phyloP scores from a whole-genome alignment of 2,113 vertebrate genomes.

The Gadus chalcogrammus region DNA sequence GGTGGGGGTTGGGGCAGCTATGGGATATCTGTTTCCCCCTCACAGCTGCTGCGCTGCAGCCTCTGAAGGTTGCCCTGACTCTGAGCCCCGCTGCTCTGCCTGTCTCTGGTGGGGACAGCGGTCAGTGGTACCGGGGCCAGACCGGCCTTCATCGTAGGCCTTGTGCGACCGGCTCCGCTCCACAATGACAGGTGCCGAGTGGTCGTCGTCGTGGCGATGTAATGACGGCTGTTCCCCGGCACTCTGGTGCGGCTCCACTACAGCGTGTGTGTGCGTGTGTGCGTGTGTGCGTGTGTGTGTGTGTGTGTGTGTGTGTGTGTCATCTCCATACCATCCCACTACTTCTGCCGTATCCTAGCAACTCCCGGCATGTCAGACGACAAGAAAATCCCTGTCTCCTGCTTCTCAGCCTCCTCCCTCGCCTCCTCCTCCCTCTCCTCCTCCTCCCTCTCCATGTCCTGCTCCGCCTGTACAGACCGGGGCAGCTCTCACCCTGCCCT shows the following conservation, averaged over 20 bases:
- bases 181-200: no score
- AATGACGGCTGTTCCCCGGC: no score
- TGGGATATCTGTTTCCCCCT: slow-evolving; percentile 34
- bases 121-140: no score
- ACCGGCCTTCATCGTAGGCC: no score
- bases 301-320: not conserved
- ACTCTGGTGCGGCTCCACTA: no score
- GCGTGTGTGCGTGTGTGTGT: no score
- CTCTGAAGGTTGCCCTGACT: not conserved
- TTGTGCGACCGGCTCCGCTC: no score
- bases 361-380: slow-evolving; percentile 62
- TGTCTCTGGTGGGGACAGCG: not conserved
- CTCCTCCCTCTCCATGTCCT: slow-evolving; percentile 47
- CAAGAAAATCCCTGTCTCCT: slow-evolving; percentile 41
- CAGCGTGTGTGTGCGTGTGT: no score
- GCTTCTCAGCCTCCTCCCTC: slow-evolving; percentile 52
- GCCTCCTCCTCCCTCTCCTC: slow-evolving; percentile 40
- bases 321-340: slow-evolving; percentile 51
- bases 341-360: slow-evolving; percentile 69
- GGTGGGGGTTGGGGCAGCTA: not conserved
- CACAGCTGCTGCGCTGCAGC: not conserved
- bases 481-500: no score
- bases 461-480: not conserved
- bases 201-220: no score
- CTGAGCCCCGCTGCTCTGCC: not conserved